Conservation (phyloP, 1,140 invertebrate genomes). For the Bombus waltoni region DNA sequence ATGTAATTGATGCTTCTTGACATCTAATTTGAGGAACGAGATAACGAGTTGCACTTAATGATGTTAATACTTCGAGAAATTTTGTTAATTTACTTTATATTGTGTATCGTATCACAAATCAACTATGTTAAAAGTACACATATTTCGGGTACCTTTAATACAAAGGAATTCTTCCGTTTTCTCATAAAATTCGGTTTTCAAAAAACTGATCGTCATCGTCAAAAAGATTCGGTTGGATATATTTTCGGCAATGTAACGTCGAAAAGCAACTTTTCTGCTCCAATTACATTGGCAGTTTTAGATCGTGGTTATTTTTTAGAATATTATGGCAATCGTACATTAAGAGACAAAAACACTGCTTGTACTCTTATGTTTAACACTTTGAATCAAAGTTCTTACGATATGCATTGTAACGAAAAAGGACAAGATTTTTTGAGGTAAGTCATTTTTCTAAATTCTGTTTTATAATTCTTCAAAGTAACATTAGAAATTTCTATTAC, state of each 20-base stretch:
- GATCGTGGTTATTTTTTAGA: conserved; percentile 94
- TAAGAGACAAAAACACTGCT: conserved; percentile 85
- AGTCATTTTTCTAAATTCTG: not conserved
- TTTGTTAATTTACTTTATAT: conserved; percentile 36
- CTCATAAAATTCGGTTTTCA: conserved; percentile 98
- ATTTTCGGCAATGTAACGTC: conserved; percentile 97
- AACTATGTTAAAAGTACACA: conserved; percentile 79
- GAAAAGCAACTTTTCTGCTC: conserved; percentile 84
- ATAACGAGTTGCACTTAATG: not conserved
- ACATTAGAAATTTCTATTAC: not conserved
- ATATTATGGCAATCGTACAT: conserved; percentile 91
- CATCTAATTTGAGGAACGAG: conserved; percentile 15
- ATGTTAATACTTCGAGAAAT: conserved; percentile 21
- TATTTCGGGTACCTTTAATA: conserved; percentile 86
- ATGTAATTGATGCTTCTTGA: conserved; percentile 39
- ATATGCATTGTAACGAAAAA: conserved; percentile 91
- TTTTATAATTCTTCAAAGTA: not conserved
- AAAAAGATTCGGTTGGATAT: conserved; percentile 93
- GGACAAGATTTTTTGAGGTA: conserved; percentile 92
- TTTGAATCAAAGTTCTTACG: conserved; percentile 92
- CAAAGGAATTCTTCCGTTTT: conserved; percentile 93
- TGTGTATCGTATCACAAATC: conserved; percentile 36
- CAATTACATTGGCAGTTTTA: conserved; percentile 93
- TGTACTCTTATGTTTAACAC: conserved; percentile 94
- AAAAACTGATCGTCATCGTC: conserved; percentile 93